Conservation (phyloP, 2,113 vertebrate genomes). For the Epinephelus moara region DNA sequence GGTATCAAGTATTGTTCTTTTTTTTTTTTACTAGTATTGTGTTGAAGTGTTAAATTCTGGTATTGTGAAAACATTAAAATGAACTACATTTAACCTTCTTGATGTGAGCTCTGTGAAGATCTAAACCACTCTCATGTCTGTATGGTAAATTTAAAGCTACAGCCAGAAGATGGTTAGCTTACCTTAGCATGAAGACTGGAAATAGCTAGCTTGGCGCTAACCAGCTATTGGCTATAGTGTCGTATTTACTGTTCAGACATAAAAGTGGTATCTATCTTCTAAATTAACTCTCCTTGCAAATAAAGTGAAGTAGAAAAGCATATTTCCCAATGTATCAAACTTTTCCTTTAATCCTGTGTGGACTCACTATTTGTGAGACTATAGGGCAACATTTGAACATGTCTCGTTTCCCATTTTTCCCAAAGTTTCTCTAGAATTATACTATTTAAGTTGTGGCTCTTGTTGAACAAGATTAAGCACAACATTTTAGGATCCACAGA, state of each 20-base stretch:
- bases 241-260: not conserved
- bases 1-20: too few species aligned
- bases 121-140: not conserved
- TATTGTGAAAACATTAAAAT: not conserved
- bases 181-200: constrained; percentile 2
- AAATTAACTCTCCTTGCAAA: too few species aligned
- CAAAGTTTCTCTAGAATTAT: not conserved
- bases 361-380: not conserved
- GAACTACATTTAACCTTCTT: not conserved
- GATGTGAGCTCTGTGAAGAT: not conserved
- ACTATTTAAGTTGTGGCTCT: not conserved
- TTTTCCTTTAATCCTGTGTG: not conserved
- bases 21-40: too few species aligned
- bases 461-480: not conserved
- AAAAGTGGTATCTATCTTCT: not conserved
- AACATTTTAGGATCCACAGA: not conserved
- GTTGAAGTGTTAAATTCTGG: too few species aligned
- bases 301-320: not conserved
- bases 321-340: not conserved
- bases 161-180: not conserved
- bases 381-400: not conserved
- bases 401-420: not conserved
- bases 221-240: not conserved
- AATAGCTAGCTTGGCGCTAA: not conserved
- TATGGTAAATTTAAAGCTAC: not conserved